Evolutionary conservation across 2,797 vertebrate species (phyloP).

Genomic region (Periparus ater): DNA sequence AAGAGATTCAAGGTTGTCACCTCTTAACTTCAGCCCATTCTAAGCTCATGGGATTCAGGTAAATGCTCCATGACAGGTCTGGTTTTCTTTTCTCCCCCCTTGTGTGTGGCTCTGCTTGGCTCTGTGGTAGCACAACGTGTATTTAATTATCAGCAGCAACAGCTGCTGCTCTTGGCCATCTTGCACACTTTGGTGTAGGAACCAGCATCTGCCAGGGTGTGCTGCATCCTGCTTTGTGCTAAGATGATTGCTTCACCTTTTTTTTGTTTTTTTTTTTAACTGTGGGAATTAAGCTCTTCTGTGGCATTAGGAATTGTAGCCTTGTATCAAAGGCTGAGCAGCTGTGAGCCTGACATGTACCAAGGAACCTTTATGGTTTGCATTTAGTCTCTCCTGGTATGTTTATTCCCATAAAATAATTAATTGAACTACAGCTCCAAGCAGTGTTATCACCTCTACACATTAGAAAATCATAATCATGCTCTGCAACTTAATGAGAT

Average conservation of each 20-base stretch:
- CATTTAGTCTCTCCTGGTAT: background rate
- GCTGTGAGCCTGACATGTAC: background rate
- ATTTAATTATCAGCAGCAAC: background rate
- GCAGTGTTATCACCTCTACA: conserved; percentile 16
- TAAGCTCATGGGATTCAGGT: fast-evolving
- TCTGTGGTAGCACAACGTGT: background rate
- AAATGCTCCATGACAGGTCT: background rate
- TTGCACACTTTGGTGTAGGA: background rate
- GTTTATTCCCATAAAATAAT: conserved; percentile 44
- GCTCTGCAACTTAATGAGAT: background rate
- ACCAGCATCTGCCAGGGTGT: background rate
- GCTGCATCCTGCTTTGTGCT: background rate
- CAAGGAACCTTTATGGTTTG: background rate
- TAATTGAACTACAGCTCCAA: conserved; percentile 14
- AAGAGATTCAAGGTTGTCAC: background rate
- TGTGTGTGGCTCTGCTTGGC: background rate
- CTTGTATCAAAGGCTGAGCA: background rate
- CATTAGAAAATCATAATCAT: conserved; percentile 13
- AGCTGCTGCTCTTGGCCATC: background rate
- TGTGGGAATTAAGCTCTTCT: background rate
- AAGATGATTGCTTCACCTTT: background rate
- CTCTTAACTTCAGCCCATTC: background rate
- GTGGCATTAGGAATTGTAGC: background rate
- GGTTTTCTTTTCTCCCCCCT: background rate
- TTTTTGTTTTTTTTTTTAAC: background rate